Conservation (phyloP, 2,797 vertebrate genomes). For the Paratrypauchen microcephalus region DNA sequence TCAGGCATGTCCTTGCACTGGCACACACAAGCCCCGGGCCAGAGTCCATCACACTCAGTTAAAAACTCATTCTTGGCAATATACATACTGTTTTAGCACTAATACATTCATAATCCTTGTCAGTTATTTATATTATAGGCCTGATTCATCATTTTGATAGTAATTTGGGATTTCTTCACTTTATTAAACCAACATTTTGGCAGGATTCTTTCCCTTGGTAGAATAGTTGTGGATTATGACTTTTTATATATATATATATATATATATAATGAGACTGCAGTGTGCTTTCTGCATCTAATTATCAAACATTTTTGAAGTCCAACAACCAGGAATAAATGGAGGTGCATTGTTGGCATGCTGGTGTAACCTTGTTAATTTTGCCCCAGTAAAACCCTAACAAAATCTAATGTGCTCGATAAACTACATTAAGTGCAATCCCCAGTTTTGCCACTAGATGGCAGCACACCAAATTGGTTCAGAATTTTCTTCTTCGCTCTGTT, state of each 20-base stretch:
- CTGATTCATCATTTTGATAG: background rate
- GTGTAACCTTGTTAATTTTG: no score
- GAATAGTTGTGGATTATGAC: background rate
- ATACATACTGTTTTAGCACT: background rate
- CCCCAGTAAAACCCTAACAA: no score
- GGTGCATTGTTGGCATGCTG: background rate
- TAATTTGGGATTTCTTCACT: background rate
- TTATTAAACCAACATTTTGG: background rate
- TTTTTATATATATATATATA: no score
- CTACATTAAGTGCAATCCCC: no score
- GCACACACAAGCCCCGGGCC: background rate
- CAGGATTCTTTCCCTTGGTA: background rate
- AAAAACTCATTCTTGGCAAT: slow-evolving; percentile 1
- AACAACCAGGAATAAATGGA: background rate
- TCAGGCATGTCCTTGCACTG: slow-evolving; percentile 5
- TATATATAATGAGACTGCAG: background rate
- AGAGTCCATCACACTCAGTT: background rate
- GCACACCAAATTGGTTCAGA: no score
- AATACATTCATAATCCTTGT: slow-evolving; percentile 2
- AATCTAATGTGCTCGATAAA: no score
- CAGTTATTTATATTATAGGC: background rate
- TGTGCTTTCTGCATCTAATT: background rate
- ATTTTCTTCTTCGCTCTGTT: no score
- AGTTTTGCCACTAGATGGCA: no score
- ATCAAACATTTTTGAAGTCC: no score